A percentile compares a stretch with the other conserved stretches of the same genome.
Evolutionary conservation across 1,140 invertebrate species (phyloP).

Genomic region (Drosophila setifemur): DNA sequence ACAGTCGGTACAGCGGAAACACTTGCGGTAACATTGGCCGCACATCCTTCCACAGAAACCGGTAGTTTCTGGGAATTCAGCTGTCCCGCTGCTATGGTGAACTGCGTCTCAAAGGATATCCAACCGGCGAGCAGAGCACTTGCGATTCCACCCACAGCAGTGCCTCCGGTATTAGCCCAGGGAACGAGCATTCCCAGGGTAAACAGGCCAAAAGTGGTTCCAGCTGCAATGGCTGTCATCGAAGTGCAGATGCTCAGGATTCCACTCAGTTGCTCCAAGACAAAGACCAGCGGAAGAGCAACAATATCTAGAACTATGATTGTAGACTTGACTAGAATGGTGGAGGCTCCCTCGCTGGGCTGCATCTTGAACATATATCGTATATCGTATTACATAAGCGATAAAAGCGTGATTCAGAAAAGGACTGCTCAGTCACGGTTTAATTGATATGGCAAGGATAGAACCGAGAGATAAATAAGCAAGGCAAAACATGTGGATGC

Average conservation of each 20-base stretch:
- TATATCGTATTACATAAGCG: too few relatives aligned
- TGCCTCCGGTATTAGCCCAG: slow-evolving; percentile 89
- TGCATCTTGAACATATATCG: slow-evolving; percentile 85
- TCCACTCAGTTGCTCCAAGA: slow-evolving; percentile 88
- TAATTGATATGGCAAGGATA: slow-evolving; percentile 1
- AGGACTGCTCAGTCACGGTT: slow-evolving; percentile 1
- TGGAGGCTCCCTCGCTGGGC: slow-evolving; percentile 85
- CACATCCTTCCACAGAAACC: slow-evolving; percentile 78
- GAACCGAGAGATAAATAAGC: not conserved
- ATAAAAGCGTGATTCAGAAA: not conserved
- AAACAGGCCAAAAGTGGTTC: slow-evolving; percentile 92
- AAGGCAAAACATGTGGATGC: too few relatives aligned
- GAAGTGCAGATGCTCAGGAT: slow-evolving; percentile 90
- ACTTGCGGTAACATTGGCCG: slow-evolving; percentile 79
- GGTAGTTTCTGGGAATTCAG: slow-evolving; percentile 81
- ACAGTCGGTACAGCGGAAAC: slow-evolving; percentile 88
- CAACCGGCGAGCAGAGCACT: slow-evolving; percentile 85
- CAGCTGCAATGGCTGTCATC: slow-evolving; percentile 91
- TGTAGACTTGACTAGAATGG: slow-evolving; percentile 87
- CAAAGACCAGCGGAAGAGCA: slow-evolving; percentile 86
- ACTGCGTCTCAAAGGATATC: slow-evolving; percentile 84
- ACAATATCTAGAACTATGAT: slow-evolving; percentile 86
- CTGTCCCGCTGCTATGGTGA: slow-evolving; percentile 75
- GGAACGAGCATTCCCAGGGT: slow-evolving; percentile 92
- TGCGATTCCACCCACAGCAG: slow-evolving; percentile 84